Evolutionary conservation across 2,888 invertebrate species (phyloP).

Genomic region (Saturnia pavonia): DNA sequence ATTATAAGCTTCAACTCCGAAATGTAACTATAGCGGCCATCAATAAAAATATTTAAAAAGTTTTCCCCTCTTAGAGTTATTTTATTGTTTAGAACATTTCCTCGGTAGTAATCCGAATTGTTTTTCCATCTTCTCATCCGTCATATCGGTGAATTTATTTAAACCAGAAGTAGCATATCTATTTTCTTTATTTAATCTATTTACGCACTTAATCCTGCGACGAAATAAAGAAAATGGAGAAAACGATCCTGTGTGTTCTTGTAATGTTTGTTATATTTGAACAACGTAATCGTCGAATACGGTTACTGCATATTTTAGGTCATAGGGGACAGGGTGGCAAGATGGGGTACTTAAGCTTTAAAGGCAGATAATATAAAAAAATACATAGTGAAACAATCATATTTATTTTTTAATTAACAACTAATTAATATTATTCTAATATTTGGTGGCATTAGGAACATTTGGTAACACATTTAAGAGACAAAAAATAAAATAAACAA

Average conservation of each 20-base stretch:
- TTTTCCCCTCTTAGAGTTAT: background rate
- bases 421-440: too few species aligned
- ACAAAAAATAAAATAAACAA: too few species aligned
- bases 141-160: constrained; percentile 52
- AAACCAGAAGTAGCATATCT: constrained; percentile 39
- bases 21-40: background rate
- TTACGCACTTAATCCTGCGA: constrained; percentile 39
- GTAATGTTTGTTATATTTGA: constrained; percentile 43
- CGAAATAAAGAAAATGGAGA: constrained; percentile 44
- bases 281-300: constrained; percentile 47
- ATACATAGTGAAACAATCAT: too few species aligned
- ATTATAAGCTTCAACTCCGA: background rate
- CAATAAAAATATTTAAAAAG: background rate
- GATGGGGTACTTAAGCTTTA: too few species aligned
- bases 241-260: constrained; percentile 45
- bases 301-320: constrained; percentile 36
- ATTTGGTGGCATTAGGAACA: too few species aligned
- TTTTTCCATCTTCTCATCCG: constrained; percentile 36
- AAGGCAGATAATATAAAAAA: too few species aligned
- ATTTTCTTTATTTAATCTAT: constrained; percentile 34
- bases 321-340: too few species aligned
- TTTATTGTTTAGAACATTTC: background rate
- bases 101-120: constrained; percentile 32
- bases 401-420: too few species aligned
- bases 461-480: too few species aligned